Evolutionary conservation across 2,888 invertebrate genomes (phyloP), one percentile per base, ranked within the genome.

Genomic region (Drosophila yooni): DNA sequence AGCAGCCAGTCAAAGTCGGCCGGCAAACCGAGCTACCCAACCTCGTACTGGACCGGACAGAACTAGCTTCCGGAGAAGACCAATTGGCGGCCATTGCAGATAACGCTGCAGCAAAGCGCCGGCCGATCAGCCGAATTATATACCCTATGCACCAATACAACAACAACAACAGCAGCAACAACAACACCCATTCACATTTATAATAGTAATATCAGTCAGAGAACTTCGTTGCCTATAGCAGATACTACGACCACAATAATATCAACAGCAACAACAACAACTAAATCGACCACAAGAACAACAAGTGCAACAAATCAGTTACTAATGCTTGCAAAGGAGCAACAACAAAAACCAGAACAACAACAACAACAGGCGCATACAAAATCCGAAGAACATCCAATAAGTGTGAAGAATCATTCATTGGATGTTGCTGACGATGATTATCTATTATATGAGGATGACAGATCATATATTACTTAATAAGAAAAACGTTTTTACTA

Each of bases 31-130:
- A 93, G 92, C 38, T 93, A 93, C 74, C 93, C 93, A 50, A 92
- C 93, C 74, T 93, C 93, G 52, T 93, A 93, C 81, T 93, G 93
- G 93, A 91, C 93, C 79, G 93, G 93, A 78, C 93, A 93, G 82
- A 93, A 93, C 88, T 93, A 92, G 92, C 89, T 86, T 88, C 74
- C 87, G 90, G 85, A 86, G 84, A 83, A 81, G 69, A 74, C 87
- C 65, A 79, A 89, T 71, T 90, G 90, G 90, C 88, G 84, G 72
- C 84, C 85, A 51, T 72, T 88, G 82, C 87, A 83, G 64, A 64
- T 83, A 52, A 62, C 76, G 31, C 57, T 79, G 70, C 82, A 81
- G 63, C 54, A 61, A 38, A 54, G 29, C 65, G 70, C 53, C 52
- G 50, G 70, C 54, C 69, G 76, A 61, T 40, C 62, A 31, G 71